Conservation (phyloP, 2,113 vertebrate species). For the Sminthopsis crassicaudata region DNA sequence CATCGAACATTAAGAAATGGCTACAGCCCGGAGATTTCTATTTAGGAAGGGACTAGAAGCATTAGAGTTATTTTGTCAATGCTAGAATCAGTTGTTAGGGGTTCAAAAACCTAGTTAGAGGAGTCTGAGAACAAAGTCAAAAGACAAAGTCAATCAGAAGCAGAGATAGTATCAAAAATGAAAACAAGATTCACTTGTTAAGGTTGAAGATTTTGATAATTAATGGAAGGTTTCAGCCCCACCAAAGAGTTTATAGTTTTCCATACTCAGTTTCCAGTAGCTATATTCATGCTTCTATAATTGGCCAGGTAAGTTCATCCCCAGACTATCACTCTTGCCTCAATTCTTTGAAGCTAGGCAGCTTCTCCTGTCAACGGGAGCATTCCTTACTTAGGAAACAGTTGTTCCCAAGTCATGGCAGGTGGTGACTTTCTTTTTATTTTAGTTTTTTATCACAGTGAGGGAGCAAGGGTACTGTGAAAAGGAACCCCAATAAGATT, state of each 20-base stretch:
- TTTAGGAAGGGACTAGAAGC: background rate
- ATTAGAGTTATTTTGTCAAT: background rate
- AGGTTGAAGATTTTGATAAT: background rate
- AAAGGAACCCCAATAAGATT: background rate
- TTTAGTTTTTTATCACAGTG: background rate
- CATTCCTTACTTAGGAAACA: background rate
- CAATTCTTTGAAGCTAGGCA: background rate
- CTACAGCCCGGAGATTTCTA: too few species aligned
- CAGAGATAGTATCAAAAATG: background rate
- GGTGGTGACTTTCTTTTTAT: background rate
- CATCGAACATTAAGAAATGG: too few species aligned
- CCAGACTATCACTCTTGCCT: background rate
- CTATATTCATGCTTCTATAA: background rate
- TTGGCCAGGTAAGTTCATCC: background rate
- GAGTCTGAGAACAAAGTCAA: background rate
- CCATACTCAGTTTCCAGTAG: background rate
- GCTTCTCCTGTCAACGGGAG: background rate
- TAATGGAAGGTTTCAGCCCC: background rate
- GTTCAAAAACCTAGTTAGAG: background rate
- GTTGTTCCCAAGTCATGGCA: background rate
- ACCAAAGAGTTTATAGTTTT: background rate
- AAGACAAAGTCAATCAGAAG: background rate
- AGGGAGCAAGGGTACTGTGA: background rate
- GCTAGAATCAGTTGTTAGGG: background rate
- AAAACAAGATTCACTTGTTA: background rate